Evolutionary conservation across 2,113 vertebrate species (phyloP).

Genomic region (Calyptomena viridis): DNA sequence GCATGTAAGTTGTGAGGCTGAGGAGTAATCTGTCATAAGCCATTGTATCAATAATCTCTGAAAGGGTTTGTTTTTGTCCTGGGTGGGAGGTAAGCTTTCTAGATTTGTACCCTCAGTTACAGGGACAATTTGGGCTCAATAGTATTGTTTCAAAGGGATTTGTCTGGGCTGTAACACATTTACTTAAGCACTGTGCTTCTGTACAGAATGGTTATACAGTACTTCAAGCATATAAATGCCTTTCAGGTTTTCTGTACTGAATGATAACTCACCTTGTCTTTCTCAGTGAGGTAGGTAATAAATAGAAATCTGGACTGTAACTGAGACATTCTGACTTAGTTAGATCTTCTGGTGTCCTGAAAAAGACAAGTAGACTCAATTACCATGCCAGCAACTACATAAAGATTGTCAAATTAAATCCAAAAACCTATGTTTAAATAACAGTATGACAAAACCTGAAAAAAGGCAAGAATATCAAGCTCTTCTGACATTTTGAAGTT

Average conservation of each 20-base stretch:
- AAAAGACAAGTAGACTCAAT: slow-evolving; percentile 90
- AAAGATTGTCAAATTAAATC: slow-evolving; percentile 79
- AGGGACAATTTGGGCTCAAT: neutral
- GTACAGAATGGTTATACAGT: slow-evolving; percentile 5
- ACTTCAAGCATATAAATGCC: slow-evolving; percentile 69
- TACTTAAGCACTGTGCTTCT: neutral
- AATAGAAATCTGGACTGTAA: slow-evolving; percentile 76
- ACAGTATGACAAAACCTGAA: slow-evolving; percentile 1
- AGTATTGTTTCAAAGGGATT: neutral
- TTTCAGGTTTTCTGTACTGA: slow-evolving; percentile 72
- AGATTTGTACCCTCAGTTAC: neutral
- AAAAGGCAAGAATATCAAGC: slow-evolving; percentile 43
- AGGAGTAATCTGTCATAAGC: slow-evolving; percentile 62
- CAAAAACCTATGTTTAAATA: slow-evolving; percentile 43
- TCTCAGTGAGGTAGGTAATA: slow-evolving; percentile 82
- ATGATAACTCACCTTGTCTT: slow-evolving; percentile 91
- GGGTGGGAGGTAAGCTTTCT: slow-evolving; percentile 16
- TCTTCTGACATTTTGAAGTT: neutral
- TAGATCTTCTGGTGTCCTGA: slow-evolving; percentile 84
- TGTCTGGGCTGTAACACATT: neutral
- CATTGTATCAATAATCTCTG: slow-evolving; percentile 51
- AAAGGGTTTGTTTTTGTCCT: slow-evolving; percentile 4
- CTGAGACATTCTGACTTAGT: slow-evolving; percentile 86
- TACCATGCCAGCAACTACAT: slow-evolving; percentile 75
- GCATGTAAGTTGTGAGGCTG: slow-evolving; percentile 54